Evolutionary conservation across 1,140 invertebrate species (phyloP).

Genomic region (Diachasmimorpha longicaudata): DNA sequence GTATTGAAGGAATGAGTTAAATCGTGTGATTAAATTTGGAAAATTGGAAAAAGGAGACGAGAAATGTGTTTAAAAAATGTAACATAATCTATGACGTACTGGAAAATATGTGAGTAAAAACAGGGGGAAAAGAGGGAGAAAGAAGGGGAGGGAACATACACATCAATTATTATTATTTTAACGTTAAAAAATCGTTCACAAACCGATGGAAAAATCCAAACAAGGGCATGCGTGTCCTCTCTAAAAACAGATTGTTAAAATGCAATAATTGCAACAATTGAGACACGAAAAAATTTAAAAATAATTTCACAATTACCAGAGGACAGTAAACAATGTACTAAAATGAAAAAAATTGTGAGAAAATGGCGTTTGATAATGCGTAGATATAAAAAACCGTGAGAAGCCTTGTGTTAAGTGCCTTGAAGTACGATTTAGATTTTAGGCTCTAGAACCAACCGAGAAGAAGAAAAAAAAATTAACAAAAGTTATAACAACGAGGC

Average conservation of each 20-base stretch:
- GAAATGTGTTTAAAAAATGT: not conserved
- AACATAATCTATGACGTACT: not conserved
- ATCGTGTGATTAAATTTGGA: not conserved
- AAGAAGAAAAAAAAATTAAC: slow-evolving; percentile 24
- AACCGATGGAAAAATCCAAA: not conserved
- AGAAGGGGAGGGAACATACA: not conserved
- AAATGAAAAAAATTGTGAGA: slow-evolving; percentile 11
- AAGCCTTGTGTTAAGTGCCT: slow-evolving; percentile 64
- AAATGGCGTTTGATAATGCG: slow-evolving; percentile 24
- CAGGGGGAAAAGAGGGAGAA: not conserved
- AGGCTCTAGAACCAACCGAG: slow-evolving; percentile 47
- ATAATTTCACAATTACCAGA: not conserved
- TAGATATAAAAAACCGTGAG: slow-evolving; percentile 54
- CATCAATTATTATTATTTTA: not conserved
- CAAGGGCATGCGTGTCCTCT: slow-evolving; percentile 1
- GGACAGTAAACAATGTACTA: slow-evolving; percentile 5
- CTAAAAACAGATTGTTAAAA: not conserved
- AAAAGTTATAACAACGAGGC: slow-evolving; percentile 47
- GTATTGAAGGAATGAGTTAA: not conserved
- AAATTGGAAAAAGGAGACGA: not conserved
- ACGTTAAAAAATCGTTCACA: not conserved
- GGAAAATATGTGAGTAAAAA: not conserved
- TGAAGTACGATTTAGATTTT: slow-evolving; percentile 62
- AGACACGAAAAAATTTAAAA: not conserved
- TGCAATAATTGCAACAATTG: not conserved